phyloP scores from a whole-genome alignment of 2,113 vertebrate genomes.

The Rhinopomastus cyanomelas region DNA sequence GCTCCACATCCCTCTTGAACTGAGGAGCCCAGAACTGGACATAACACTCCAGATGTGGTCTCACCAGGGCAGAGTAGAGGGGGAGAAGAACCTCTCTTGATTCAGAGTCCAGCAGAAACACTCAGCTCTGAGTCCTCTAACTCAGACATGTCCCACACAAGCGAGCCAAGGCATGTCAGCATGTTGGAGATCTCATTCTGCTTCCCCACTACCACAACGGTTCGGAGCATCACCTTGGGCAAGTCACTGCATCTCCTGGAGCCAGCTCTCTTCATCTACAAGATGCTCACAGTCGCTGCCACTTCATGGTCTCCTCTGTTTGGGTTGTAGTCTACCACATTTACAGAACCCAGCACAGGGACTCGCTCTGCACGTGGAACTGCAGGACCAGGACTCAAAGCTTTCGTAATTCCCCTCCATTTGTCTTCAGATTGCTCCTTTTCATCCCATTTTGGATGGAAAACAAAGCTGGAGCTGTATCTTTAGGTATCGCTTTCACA shows the following conservation, averaged over 20 bases:
- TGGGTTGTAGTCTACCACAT: background rate
- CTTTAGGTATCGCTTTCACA: constrained; percentile 11
- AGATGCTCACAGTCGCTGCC: background rate
- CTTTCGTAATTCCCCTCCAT: background rate
- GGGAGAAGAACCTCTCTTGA: too few species aligned
- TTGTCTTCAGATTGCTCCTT: constrained; percentile 15
- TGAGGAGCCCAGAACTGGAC: too few species aligned
- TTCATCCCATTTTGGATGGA: background rate
- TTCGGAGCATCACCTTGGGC: background rate
- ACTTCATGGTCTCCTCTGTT: background rate
- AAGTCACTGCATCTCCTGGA: background rate
- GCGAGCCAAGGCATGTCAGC: background rate
- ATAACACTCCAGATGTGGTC: too few species aligned
- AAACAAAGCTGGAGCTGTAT: background rate
- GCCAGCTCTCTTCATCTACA: background rate
- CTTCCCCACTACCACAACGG: background rate
- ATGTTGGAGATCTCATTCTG: background rate
- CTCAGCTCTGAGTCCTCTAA: background rate
- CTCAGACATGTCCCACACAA: background rate
- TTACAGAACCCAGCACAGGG: background rate
- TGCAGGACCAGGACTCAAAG: background rate
- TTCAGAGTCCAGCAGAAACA: background rate
- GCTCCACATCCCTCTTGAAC: too few species aligned
- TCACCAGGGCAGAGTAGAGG: too few species aligned
- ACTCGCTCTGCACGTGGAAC: fast-evolving